Evolutionary conservation across 2,888 invertebrate genomes (phyloP).

Genomic region (Apotomis capreana): DNA sequence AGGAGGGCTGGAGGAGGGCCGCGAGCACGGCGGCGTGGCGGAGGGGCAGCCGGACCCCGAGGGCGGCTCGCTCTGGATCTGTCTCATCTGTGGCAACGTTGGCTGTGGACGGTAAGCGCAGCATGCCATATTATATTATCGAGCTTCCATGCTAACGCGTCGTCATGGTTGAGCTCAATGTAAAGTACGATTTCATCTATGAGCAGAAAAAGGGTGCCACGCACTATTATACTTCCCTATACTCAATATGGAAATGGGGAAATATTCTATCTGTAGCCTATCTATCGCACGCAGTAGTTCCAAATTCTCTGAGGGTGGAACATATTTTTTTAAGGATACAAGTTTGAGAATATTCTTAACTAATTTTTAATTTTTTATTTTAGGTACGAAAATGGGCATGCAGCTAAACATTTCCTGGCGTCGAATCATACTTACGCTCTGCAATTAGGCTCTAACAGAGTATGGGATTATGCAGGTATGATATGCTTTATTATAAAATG

Average conservation of each 20-base stretch:
- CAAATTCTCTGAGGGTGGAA: too few relatives aligned
- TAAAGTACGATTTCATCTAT: too few relatives aligned
- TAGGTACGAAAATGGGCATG: constrained; percentile 91
- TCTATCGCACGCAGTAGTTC: too few relatives aligned
- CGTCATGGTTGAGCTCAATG: too few relatives aligned
- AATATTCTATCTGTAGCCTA: too few relatives aligned
- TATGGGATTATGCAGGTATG: constrained; percentile 99
- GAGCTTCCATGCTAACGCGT: too few relatives aligned
- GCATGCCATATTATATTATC: too few relatives aligned
- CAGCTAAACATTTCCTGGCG: constrained; percentile 96
- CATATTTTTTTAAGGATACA: too few relatives aligned
- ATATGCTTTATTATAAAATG: neutral
- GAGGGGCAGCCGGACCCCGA: constrained; percentile 75
- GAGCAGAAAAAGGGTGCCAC: too few relatives aligned
- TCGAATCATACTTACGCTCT: constrained; percentile 99
- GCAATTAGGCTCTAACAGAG: constrained; percentile 97
- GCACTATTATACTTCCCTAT: too few relatives aligned
- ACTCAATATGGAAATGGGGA: too few relatives aligned
- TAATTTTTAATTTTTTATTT: constrained; percentile 11
- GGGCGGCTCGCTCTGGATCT: constrained; percentile 96
- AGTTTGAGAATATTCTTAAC: too few relatives aligned
- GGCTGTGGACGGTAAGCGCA: constrained; percentile 95
- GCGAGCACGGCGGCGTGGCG: constrained; percentile 83
- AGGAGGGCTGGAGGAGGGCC: constrained; percentile 77
- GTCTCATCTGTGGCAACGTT: constrained; percentile 98